A percentile compares a stretch with the other conserved stretches of the same genome.
Evolutionary conservation across 92 coral and sea anemone species (phyloP).

Genomic region (Heteractis magnifica): DNA sequence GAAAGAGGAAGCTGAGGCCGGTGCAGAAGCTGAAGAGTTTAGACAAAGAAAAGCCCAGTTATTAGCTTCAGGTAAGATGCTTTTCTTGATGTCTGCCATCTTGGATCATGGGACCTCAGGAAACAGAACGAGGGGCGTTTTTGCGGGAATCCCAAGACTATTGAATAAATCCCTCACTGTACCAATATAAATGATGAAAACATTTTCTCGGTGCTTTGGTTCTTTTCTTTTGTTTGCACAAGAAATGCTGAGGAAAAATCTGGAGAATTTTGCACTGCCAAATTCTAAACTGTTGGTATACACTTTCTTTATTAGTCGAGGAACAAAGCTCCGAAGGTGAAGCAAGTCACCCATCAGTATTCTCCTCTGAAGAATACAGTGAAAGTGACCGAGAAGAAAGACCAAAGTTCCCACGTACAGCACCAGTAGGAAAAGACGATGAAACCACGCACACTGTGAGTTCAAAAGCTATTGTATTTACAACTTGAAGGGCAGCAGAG

Average conservation of each 20-base stretch:
- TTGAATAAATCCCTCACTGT: too few species aligned
- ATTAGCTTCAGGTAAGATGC: constrained; percentile 15
- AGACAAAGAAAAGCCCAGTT: constrained; percentile 53
- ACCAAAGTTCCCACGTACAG: constrained; percentile 87
- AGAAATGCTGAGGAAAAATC: too few species aligned
- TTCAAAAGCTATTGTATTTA: not conserved
- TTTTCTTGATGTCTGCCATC: too few species aligned
- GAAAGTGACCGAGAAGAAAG: constrained; percentile 68
- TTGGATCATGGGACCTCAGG: too few species aligned
- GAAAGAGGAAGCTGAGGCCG: constrained; percentile 26
- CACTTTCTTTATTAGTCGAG: not conserved
- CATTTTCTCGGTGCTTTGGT: too few species aligned
- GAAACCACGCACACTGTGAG: constrained; percentile 63
- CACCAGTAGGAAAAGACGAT: constrained; percentile 94
- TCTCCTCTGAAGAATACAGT: constrained; percentile 41
- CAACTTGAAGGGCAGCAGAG: too few species aligned
- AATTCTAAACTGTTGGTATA: not conserved
- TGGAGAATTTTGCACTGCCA: not conserved
- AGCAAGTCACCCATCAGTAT: constrained; percentile 35
- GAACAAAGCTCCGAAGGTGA: constrained; percentile 39
- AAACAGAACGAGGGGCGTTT: too few species aligned
- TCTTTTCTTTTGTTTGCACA: too few species aligned
- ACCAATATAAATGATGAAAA: too few species aligned
- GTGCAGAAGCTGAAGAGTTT: constrained; percentile 50
- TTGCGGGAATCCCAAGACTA: too few species aligned